Percentiles rank a stretch among this genome's conserved stretches.
phyloP scores from a whole-genome alignment of 37 sponge, comb jelly and placozoan genomes.

The Diacarnus erythraeanus region DNA sequence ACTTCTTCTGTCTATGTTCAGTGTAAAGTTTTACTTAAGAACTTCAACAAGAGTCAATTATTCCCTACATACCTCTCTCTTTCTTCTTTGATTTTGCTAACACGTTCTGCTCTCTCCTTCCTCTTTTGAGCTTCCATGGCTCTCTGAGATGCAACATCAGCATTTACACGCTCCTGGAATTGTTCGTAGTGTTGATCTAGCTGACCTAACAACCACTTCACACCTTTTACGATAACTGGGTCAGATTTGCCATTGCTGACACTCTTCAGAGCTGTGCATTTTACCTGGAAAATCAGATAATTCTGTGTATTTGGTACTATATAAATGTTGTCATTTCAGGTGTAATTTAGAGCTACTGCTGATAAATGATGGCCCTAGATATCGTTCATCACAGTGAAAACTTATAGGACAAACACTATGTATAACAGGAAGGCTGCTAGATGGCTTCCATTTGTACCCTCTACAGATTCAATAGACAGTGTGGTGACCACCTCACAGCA shows the following conservation, averaged over 20 bases:
- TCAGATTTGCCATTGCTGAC: conserved; percentile 13
- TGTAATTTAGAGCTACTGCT: too few relatives aligned
- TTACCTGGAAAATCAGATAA: conserved; percentile 13
- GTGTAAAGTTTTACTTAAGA: not conserved
- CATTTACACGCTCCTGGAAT: conserved; percentile 25
- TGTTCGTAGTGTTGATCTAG: conserved; percentile 21
- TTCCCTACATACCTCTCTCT: conserved; percentile 33
- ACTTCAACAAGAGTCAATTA: not conserved
- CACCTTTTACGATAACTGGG: conserved; percentile 22
- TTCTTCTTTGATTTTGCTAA: conserved; percentile 64
- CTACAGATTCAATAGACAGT: too few relatives aligned
- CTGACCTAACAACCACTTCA: conserved; percentile 41
- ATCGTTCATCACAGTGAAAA: too few relatives aligned
- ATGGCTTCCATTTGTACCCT: too few relatives aligned
- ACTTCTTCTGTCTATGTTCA: conserved; percentile 4
- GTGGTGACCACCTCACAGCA: too few relatives aligned
- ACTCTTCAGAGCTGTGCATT: conserved; percentile 47
- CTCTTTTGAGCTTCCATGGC: conserved; percentile 45
- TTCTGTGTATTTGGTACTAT: too few relatives aligned
- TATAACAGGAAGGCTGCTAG: too few relatives aligned
- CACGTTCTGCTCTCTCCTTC: conserved; percentile 56
- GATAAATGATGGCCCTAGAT: too few relatives aligned
- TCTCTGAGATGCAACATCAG: conserved; percentile 22
- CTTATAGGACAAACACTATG: too few relatives aligned
- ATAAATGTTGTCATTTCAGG: too few relatives aligned